phyloP scores from a whole-genome alignment of 2,113 vertebrate species.

The Setophaga kirtlandii region DNA sequence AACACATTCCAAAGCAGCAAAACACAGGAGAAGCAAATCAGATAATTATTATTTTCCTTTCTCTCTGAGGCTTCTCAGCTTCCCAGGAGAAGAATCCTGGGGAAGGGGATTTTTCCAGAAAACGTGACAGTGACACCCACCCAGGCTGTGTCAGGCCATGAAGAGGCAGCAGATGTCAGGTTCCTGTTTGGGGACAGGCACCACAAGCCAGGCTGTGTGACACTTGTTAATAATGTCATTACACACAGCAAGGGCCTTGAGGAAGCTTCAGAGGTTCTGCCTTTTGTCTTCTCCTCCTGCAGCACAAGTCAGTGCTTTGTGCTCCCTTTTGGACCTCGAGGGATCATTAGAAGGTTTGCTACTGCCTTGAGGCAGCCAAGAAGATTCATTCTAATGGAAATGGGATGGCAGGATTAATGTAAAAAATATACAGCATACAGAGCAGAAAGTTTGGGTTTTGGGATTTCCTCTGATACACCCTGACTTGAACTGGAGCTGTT shows the following conservation, averaged over 20 bases:
- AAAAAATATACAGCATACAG: not conserved
- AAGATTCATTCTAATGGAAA: not conserved
- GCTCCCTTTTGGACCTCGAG: not conserved
- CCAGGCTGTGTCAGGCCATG: not conserved
- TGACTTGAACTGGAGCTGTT: not conserved
- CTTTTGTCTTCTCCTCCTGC: not conserved
- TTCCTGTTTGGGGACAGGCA: not conserved
- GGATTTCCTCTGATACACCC: not conserved
- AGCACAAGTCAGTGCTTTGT: not conserved
- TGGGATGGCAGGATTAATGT: not conserved
- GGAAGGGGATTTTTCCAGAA: too few species aligned
- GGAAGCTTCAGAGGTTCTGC: not conserved
- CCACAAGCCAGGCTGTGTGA: not conserved
- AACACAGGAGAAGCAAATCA: too few species aligned
- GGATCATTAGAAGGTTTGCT: not conserved
- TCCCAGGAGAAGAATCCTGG: too few species aligned
- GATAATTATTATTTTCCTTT: too few species aligned
- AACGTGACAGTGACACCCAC: too few species aligned
- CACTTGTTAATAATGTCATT: not conserved
- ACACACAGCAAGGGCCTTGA: not conserved
- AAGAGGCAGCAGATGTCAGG: not conserved
- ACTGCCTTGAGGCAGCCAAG: not conserved
- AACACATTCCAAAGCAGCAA: too few species aligned
- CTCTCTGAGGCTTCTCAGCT: too few species aligned
- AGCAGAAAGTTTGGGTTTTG: not conserved